A percentile compares a stretch with the other conserved stretches of the same genome.
Conservation (phyloP, 1,140 invertebrate genomes). For the Polyergus mexicanus region DNA sequence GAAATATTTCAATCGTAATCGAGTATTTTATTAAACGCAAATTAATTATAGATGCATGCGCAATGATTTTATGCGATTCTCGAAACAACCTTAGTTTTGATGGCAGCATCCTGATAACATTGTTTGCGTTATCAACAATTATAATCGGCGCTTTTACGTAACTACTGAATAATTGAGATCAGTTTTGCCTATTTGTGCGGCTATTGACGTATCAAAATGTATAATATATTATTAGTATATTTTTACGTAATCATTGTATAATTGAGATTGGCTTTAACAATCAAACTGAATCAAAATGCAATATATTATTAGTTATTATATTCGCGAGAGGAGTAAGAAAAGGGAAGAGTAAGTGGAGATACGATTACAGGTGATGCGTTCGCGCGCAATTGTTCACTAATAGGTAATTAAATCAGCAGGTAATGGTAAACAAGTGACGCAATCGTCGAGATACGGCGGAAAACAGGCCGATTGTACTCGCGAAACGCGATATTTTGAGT, state of each 20-base stretch:
- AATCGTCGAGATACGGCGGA: constrained; percentile 41
- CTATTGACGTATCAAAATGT: not conserved
- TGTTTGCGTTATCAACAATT: constrained; percentile 44
- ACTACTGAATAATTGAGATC: constrained; percentile 23
- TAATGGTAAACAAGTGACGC: constrained; percentile 40
- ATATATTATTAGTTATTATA: not conserved
- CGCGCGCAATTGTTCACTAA: constrained; percentile 24
- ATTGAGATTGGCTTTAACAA: not conserved
- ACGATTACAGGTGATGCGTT: not conserved
- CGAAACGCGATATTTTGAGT: not conserved
- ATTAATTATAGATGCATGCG: not conserved
- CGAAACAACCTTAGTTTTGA: not conserved
- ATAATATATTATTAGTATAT: not conserved
- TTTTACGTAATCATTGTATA: too few relatives aligned
- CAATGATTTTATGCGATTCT: constrained; percentile 3
- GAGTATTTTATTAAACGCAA: not conserved
- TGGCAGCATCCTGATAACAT: constrained; percentile 19
- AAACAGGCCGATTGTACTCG: not conserved
- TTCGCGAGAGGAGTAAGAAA: not conserved
- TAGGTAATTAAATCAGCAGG: constrained; percentile 49
- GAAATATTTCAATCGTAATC: not conserved
- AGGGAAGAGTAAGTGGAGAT: not conserved
- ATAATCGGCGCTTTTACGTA: constrained; percentile 40
- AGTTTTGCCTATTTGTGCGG: not conserved
- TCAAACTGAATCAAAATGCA: not conserved